These are phyloP conservation scores for Rhinoraja longicauda DNA, from an alignment of 2,797 vertebrate genomes.

Conservation along the genomic window DNA sequence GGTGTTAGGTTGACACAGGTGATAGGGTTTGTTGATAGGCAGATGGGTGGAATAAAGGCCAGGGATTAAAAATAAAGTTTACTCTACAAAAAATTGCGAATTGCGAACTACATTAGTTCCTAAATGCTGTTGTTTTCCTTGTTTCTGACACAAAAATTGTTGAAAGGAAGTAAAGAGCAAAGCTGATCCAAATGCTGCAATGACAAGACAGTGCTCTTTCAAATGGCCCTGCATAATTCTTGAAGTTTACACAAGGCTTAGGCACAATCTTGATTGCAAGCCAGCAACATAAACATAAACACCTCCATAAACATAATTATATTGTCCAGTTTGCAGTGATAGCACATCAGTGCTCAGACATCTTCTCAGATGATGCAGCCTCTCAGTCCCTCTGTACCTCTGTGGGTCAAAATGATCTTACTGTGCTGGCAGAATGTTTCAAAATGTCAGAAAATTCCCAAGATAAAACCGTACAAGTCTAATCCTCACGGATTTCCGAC, in stretches of 20 bases:
- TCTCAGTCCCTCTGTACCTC: not conserved
- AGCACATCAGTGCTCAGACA: not conserved
- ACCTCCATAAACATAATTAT: not conserved
- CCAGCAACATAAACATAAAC: not conserved
- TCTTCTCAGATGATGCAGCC: not conserved
- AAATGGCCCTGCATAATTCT: not conserved
- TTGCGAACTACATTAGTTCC: too few relatives aligned
- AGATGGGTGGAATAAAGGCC: too few relatives aligned
- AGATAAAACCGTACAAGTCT: not conserved
- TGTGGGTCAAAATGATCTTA: not conserved
- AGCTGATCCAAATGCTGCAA: not conserved
- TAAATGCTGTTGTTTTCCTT: not conserved
- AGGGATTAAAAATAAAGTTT: too few relatives aligned
- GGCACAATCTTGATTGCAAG: not conserved
- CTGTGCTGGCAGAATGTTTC: not conserved
- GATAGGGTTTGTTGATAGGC: too few relatives aligned
- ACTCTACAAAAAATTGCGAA: too few relatives aligned
- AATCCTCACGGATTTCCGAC: not conserved
- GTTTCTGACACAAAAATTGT: not conserved
- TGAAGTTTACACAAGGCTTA: not conserved
- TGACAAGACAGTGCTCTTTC: not conserved
- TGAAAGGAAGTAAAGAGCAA: not conserved
- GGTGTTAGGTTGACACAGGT: too few relatives aligned
- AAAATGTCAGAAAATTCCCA: not conserved
- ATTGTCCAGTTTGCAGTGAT: too few relatives aligned